Base-by-base conservation (phyloP, 2,888 invertebrate species). In the Nomada fucata region DNA sequence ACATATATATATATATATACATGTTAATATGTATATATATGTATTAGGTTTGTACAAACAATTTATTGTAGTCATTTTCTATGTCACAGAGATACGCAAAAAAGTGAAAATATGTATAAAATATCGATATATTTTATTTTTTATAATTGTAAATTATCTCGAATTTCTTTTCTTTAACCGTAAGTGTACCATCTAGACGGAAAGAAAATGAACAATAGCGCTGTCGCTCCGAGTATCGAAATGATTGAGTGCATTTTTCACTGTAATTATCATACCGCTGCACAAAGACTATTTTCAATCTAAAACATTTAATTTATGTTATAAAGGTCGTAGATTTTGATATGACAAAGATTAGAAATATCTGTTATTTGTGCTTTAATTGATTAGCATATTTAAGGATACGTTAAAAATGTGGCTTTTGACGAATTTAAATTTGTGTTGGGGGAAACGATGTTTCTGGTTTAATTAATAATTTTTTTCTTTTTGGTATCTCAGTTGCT, bases 101-200 rank as follows among this genome's bases (percentile, higher is more conserved):
- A 77, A 64, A 77, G 26, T 84, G 84, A 86, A 70, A 65, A 78
- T 82, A 81, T 73, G 85, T 85, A 75, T 79, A 86, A 73, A 79
- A 59, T 70, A 79, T 68, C 68, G 60, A 84, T 84, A 85, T 84
- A 68, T 86, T 86, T 84, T 81, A 83, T 84, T 84, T 79, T 84
- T 87, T 82, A 70, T 85, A 85, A 84, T 80, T 83, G 83, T 84
- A 77, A 79, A 79, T 85, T 85, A 82, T 70, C 61, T 65, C 23
- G n/a, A 55, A 47, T 60, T 53, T 79, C 76, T 65, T 53, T 53
- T 65, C 47, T 42, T 68, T 63, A 29, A 42, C 52, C 29, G 52
- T 52, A 55, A 74, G 18, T 71, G 63, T 75, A 75, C 15, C 47
- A 65, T 68, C 68, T 67, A 52, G 55, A 61, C 53, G 52, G 52